These are phyloP conservation scores for Aphis gossypii DNA, from an alignment of 1,140 invertebrate genomes.

Conservation along the genomic window DNA sequence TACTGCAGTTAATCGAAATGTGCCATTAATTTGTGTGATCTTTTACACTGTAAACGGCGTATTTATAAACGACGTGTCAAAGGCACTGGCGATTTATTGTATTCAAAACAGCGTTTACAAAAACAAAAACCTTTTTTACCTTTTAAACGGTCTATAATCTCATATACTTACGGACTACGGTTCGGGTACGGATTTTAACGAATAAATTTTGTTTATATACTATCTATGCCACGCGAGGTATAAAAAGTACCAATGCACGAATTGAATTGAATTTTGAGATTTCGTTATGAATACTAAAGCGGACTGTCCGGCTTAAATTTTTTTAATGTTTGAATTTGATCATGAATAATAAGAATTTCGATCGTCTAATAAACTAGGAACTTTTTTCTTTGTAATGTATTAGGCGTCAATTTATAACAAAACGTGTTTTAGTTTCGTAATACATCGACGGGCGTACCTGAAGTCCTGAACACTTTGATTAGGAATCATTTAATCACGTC, in stretches of 20 bases:
- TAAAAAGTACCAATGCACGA: neutral
- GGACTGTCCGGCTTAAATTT: neutral
- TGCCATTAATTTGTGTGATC: neutral
- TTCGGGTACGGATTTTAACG: neutral
- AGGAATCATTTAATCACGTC: neutral
- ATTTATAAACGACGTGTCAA: neutral
- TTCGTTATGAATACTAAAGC: neutral
- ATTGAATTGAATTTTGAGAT: neutral
- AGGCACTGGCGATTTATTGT: neutral
- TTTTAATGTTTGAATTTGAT: neutral
- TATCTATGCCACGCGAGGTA: neutral
- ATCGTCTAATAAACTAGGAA: neutral
- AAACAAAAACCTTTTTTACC: neutral
- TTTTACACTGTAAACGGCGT: neutral
- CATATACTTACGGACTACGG: neutral
- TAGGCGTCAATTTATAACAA: neutral
- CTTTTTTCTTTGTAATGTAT: neutral
- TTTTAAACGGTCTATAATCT: neutral
- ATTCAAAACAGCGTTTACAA: neutral
- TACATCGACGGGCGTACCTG: neutral
- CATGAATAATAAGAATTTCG: conserved; percentile 1
- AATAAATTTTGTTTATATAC: neutral
- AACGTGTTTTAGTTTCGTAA: neutral
- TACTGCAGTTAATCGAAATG: neutral
- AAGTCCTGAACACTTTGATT: neutral